These are phyloP conservation scores for Eumerus sabulonum DNA, from an alignment of 2,888 invertebrate genomes.

Conservation along the genomic window DNA sequence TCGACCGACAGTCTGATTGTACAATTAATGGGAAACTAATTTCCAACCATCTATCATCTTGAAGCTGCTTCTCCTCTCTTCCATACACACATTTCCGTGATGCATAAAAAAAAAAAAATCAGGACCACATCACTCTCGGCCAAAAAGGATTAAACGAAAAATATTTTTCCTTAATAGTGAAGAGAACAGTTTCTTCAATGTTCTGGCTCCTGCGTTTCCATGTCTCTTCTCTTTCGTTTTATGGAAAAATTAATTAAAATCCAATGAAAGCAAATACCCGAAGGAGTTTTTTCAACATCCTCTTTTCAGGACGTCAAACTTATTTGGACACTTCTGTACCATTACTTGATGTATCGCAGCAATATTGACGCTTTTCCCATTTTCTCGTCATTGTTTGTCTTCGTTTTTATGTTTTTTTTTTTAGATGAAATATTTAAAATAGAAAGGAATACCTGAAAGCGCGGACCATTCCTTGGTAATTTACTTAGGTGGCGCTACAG, in stretches of 20 bases:
- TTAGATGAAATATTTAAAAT: no score
- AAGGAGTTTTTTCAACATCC: constrained; percentile 22
- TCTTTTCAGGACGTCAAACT: no score
- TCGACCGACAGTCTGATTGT: constrained; percentile 41
- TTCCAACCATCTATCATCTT: constrained; percentile 60
- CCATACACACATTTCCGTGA: neutral
- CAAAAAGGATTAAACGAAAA: constrained; percentile 65
- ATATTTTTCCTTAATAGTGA: constrained; percentile 50
- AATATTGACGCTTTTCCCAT: no score
- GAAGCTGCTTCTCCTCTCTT: constrained; percentile 33
- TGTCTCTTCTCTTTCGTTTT: constrained; percentile 20
- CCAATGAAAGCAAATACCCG: constrained; percentile 60
- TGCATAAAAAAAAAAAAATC: no score
- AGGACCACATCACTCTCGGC: no score
- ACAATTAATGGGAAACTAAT: constrained; percentile 68
- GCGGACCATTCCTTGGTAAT: no score
- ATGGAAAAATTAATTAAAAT: constrained; percentile 62
- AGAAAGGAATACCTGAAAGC: no score
- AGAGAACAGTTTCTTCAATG: constrained; percentile 28
- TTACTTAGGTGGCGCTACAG: no score
- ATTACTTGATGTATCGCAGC: no score
- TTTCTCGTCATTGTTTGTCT: no score
- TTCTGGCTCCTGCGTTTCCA: constrained; percentile 17
- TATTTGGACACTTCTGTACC: no score
- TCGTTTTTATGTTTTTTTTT: no score